Evolutionary conservation across 2,888 invertebrate species (phyloP), one percentile per base, ranked within the genome.

Genomic region (Alloplasta piceator): DNA sequence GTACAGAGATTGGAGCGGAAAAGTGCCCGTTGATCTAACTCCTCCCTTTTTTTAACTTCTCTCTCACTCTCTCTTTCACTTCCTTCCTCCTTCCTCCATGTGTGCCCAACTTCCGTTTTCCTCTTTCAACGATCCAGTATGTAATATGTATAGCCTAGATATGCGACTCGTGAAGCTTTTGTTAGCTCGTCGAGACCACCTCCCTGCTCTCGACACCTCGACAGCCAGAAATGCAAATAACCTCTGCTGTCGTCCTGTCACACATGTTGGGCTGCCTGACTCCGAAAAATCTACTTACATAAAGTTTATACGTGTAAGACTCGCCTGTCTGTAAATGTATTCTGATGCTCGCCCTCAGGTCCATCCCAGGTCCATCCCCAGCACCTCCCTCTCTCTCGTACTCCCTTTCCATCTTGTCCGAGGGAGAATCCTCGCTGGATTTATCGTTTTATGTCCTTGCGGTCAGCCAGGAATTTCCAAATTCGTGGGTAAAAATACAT

Each of bases 181-280:
- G 67, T 67, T 67, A 70, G 52, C 55, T 61, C 55, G 61, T 41
- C 63, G 74, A 64, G 70, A 56, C 71, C 58, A 43, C 43, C 26
- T 41, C 38, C 56, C 14, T n/a, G n/a, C n/a, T 26, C 26, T 26
- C 26, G 3, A 26, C 26, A 26, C 26, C 26, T 26, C 26, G 12
- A 50, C 58, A 66, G 67, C 75, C 71, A 76, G 67, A 72, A 72
- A 80, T 80, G 76, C 75, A 80, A 71, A 72, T 76, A 80, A 76
- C 72, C 72, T 55, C 55, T 43, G 1, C 26, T 52, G 80, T 80
- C 72, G 67, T 76, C 71, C 75, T 56, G 55, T 72, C 71, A 48
- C 55, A 76, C 80, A 26, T 3, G 26, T 3, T 26, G 60, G 43
- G 61, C 72, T 43, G 52, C 61, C 58, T 72, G 55, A 4, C 6